Conservation (phyloP, 1,140 invertebrate genomes). For the Popillia japonica region DNA sequence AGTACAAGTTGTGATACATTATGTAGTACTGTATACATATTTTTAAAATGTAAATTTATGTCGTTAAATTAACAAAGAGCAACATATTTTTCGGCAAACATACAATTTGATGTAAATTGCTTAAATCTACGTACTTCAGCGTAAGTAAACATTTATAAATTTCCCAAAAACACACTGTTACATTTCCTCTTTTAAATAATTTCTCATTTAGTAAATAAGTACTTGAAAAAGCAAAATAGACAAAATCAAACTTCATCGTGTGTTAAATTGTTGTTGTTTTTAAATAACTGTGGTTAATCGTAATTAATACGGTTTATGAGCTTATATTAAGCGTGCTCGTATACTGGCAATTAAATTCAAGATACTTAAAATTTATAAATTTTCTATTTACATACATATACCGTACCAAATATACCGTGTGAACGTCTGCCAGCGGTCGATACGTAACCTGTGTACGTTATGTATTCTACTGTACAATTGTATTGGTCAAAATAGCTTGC, state of each 20-base stretch:
- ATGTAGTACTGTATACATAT: neutral
- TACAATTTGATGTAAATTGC: conserved; percentile 17
- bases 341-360: neutral
- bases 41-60: conserved; percentile 11
- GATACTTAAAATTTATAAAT: neutral
- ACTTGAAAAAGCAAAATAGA: neutral
- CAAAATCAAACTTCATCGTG: neutral
- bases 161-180: neutral
- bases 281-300: neutral
- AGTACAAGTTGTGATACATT: too few relatives aligned
- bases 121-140: neutral
- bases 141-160: conserved; percentile 23
- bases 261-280: neutral
- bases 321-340: neutral
- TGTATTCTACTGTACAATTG: too few relatives aligned
- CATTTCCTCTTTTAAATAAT: conserved; percentile 4
- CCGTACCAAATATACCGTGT: too few relatives aligned
- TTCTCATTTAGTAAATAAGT: conserved; percentile 24
- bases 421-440: too few relatives aligned
- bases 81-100: conserved; percentile 12
- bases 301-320: conserved; percentile 17
- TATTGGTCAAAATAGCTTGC: too few relatives aligned
- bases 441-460: too few relatives aligned
- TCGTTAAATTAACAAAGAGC: neutral
- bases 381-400: neutral